phyloP scores from a whole-genome alignment of 2,113 vertebrate species.

The Oostethus manadensis region DNA sequence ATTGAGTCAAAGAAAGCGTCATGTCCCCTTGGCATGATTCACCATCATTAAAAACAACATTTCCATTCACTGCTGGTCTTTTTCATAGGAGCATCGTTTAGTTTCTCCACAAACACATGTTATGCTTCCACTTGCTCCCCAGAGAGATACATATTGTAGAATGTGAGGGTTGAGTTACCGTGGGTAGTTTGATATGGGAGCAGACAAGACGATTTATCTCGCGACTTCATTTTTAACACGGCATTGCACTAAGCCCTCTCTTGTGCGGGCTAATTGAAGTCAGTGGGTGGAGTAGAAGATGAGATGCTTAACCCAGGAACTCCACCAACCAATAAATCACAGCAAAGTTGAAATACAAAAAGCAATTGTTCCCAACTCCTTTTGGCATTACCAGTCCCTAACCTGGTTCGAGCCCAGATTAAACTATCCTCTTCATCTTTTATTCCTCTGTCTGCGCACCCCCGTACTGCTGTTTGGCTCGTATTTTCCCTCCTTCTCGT shows the following conservation, averaged over 20 bases:
- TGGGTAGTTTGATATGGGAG: neutral
- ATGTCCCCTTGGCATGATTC: neutral
- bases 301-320: conserved; percentile 8
- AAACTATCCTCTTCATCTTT: neutral
- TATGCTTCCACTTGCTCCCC: neutral
- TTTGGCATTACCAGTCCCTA: neutral
- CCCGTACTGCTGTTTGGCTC: neutral
- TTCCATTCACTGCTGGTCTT: neutral
- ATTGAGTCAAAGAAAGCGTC: neutral
- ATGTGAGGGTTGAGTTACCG: neutral
- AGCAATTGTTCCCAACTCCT: neutral
- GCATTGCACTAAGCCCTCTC: neutral
- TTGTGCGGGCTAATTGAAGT: conserved; percentile 11
- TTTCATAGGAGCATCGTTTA: neutral
- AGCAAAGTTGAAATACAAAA: conserved; percentile 3
- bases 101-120: neutral
- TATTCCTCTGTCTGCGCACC: neutral
- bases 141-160: neutral
- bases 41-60: neutral
- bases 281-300: conserved; percentile 19
- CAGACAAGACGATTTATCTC: neutral
- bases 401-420: neutral
- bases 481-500: neutral
- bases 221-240: conserved; percentile 6
- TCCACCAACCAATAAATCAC: neutral